Conservation (phyloP, 1,140 invertebrate species). For the Palaemon carinicauda region DNA sequence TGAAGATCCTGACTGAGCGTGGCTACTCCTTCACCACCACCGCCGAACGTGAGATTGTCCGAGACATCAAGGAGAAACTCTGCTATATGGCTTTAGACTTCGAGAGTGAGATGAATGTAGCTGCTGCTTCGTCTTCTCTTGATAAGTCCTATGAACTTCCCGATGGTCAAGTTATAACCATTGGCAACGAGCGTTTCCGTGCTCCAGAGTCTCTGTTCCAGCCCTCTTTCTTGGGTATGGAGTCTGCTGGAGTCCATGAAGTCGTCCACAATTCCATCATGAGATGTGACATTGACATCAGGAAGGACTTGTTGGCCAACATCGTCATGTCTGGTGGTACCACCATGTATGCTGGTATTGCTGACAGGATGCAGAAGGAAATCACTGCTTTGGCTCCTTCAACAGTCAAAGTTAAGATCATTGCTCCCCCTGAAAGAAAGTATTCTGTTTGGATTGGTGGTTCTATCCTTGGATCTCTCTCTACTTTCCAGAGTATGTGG, state of each 20-base stretch:
- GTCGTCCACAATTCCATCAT: slow-evolving; percentile 87
- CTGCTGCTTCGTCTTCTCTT: neutral
- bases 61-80: slow-evolving; percentile 74
- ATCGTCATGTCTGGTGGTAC: slow-evolving; percentile 73
- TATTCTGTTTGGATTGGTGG: slow-evolving; percentile 10
- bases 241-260: neutral
- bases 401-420: slow-evolving; percentile 67
- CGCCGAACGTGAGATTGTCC: slow-evolving; percentile 67
- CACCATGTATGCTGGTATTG: slow-evolving; percentile 73
- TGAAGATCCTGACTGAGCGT: slow-evolving; percentile 67
- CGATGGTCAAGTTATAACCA: neutral
- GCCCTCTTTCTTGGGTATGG: slow-evolving; percentile 15
- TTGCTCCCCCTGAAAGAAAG: slow-evolving; percentile 7
- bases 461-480: neutral
- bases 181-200: neutral
- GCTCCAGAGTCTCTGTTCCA: slow-evolving; percentile 7
- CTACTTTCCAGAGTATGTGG: too few relatives aligned
- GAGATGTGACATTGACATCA: slow-evolving; percentile 70
- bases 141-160: neutral
- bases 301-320: slow-evolving; percentile 84
- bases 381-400: slow-evolving; percentile 69
- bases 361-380: slow-evolving; percentile 71
- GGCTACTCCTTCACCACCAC: slow-evolving; percentile 62
- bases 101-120: neutral
- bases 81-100: neutral